Percentiles rank a stretch among this genome's conserved stretches.
These are phyloP conservation scores for Eurois occulta DNA, from an alignment of 2,888 invertebrate species.

Conservation along the genomic window DNA sequence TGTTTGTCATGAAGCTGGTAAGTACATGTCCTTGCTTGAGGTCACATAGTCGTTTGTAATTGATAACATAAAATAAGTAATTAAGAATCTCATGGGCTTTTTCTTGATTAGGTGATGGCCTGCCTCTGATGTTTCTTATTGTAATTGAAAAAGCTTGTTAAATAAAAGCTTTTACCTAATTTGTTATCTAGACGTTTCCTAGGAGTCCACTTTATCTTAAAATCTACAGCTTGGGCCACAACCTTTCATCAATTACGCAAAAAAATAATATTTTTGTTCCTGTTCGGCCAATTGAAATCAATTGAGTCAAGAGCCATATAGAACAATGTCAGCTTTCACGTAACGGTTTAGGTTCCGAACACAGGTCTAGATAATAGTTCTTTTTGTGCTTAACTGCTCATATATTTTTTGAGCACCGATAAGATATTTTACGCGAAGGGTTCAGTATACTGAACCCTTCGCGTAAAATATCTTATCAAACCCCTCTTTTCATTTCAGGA, in stretches of 20 bases:
- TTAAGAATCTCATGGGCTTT: background rate
- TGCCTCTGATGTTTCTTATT: background rate
- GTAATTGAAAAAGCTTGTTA: background rate
- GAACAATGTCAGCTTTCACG: background rate
- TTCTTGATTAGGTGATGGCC: background rate
- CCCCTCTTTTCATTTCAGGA: background rate
- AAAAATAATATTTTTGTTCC: background rate
- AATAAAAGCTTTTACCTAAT: background rate
- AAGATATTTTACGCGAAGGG: background rate
- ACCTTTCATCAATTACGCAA: background rate
- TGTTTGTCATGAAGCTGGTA: background rate
- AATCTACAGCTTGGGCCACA: background rate
- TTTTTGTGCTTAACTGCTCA: background rate
- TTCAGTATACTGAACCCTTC: no score
- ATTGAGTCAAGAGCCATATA: background rate
- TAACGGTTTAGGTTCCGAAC: background rate
- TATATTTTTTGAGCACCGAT: slow-evolving; percentile 2
- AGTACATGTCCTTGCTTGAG: background rate
- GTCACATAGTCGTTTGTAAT: background rate
- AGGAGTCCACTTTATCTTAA: background rate
- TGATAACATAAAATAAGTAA: no score
- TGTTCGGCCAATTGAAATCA: background rate
- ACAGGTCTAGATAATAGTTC: background rate
- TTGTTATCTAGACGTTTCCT: background rate
- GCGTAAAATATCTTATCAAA: no score